Percentiles rank a stretch among this genome's conserved stretches.
Conservation (phyloP, 2,113 vertebrate genomes). For the Dunckerocampus dactyliophorus region DNA sequence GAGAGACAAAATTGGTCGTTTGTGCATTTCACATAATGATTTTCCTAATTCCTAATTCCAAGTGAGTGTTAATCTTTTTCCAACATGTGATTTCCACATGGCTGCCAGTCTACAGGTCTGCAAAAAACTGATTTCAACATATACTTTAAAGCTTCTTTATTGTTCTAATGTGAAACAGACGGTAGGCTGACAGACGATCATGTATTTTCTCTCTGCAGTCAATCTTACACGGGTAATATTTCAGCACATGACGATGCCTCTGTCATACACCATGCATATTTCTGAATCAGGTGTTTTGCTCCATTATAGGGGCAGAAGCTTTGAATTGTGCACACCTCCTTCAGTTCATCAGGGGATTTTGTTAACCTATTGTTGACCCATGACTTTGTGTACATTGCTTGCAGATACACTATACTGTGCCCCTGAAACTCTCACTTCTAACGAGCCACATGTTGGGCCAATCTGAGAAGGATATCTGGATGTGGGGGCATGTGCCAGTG, state of each 20-base stretch:
- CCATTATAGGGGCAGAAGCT: conserved; percentile 41
- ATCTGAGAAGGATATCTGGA: conserved; percentile 44
- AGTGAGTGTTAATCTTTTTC: conserved; percentile 56
- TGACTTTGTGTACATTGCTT: conserved; percentile 58
- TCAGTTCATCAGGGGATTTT: conserved; percentile 36
- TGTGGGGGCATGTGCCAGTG: conserved; percentile 32
- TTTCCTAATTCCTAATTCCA: conserved; percentile 53
- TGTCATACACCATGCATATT: conserved; percentile 35
- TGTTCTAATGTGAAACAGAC: conserved; percentile 52
- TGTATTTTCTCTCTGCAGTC: conserved; percentile 46
- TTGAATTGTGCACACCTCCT: conserved; percentile 34
- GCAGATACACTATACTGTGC: conserved; percentile 40
- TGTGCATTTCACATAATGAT: conserved; percentile 61
- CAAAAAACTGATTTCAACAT: conserved; percentile 23
- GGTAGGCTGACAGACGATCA: conserved; percentile 26
- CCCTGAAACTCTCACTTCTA: conserved; percentile 39
- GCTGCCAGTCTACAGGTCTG: conserved; percentile 24
- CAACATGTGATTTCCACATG: conserved; percentile 65
- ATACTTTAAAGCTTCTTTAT: conserved; percentile 18
- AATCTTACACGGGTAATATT: conserved; percentile 43
- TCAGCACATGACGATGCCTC: conserved; percentile 40
- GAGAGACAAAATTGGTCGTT: conserved; percentile 52
- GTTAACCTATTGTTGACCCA: conserved; percentile 58
- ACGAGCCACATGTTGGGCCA: conserved; percentile 54
- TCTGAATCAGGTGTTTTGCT: conserved; percentile 29